A percentile compares a stretch with the other conserved stretches of the same genome.
These are phyloP conservation scores for Sternarchorhynchus goeldii DNA, from an alignment of 2,797 vertebrate species.

Conservation along the genomic window DNA sequence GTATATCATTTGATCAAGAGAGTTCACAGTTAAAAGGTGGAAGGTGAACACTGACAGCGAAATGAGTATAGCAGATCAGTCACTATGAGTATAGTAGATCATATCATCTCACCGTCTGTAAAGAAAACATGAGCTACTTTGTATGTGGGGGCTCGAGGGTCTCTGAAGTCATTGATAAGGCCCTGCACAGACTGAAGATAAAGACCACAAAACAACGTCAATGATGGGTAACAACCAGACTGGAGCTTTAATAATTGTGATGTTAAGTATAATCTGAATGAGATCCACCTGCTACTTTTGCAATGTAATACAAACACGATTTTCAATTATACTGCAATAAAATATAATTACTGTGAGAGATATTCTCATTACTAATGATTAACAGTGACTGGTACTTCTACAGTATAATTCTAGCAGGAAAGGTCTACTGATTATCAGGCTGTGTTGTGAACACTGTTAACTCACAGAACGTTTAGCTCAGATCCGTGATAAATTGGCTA, in stretches of 20 bases:
- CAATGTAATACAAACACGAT: too few species aligned
- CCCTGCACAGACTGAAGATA: constrained; percentile 87
- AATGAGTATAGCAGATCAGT: too few species aligned
- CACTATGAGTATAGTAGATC: neutral
- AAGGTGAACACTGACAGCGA: too few species aligned
- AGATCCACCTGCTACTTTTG: neutral
- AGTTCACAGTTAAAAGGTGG: too few species aligned
- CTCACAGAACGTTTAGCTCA: neutral
- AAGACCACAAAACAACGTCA: neutral
- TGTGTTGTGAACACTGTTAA: neutral
- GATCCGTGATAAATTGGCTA: too few species aligned
- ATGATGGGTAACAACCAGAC: neutral
- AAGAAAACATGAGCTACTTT: constrained; percentile 95
- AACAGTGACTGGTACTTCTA: neutral
- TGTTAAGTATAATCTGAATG: too few species aligned
- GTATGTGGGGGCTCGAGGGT: constrained; percentile 86
- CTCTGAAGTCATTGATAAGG: constrained; percentile 94
- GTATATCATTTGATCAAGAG: too few species aligned
- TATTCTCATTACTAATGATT: constrained; percentile 1
- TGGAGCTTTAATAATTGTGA: too few species aligned
- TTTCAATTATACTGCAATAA: too few species aligned
- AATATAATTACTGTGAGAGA: neutral
- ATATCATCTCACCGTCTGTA: constrained; percentile 88
- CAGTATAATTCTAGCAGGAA: neutral
- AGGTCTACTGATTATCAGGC: neutral